Evolutionary conservation across 2,113 vertebrate genomes (phyloP).

Genomic region (Gambusia holbrooki): DNA sequence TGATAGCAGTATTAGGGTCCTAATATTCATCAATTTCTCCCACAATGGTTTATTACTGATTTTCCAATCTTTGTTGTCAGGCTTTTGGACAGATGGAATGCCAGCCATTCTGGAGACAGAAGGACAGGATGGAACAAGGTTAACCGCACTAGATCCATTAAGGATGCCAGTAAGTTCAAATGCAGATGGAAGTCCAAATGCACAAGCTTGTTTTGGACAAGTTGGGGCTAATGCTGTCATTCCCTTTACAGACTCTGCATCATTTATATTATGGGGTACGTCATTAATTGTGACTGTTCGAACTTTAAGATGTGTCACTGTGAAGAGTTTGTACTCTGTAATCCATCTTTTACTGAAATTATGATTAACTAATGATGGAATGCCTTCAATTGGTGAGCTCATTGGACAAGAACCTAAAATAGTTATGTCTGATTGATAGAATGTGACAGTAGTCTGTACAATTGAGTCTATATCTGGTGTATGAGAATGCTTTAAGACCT

Average conservation of each 20-base stretch:
- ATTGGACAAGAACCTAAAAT: constrained; percentile 25
- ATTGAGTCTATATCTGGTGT: constrained; percentile 12
- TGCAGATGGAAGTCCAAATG: constrained; percentile 44
- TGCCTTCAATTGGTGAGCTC: constrained; percentile 42
- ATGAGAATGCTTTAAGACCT: constrained; percentile 14
- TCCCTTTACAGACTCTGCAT: constrained; percentile 12
- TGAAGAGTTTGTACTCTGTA: constrained; percentile 16
- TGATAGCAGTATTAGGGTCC: constrained; percentile 1
- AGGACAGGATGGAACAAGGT: constrained; percentile 42
- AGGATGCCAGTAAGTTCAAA: constrained; percentile 1
- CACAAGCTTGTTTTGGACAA: constrained; percentile 43
- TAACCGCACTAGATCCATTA: constrained; percentile 1
- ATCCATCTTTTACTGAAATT: constrained; percentile 21
- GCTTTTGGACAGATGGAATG: constrained; percentile 55
- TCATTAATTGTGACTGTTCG: constrained; percentile 22
- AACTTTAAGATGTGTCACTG: neutral
- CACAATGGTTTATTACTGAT: constrained; percentile 28
- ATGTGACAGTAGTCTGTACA: constrained; percentile 1
- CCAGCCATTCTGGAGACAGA: constrained; percentile 37
- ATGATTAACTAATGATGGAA: constrained; percentile 47
- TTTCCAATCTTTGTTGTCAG: constrained; percentile 48
- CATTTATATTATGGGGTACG: constrained; percentile 5
- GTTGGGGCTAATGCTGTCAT: constrained; percentile 34
- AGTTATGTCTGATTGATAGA: constrained; percentile 9
- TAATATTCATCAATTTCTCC: constrained; percentile 16